A percentile compares a stretch with the other conserved stretches of the same genome.
Conservation (phyloP, 2,797 vertebrate genomes). For the Sebastes umbrosus region DNA sequence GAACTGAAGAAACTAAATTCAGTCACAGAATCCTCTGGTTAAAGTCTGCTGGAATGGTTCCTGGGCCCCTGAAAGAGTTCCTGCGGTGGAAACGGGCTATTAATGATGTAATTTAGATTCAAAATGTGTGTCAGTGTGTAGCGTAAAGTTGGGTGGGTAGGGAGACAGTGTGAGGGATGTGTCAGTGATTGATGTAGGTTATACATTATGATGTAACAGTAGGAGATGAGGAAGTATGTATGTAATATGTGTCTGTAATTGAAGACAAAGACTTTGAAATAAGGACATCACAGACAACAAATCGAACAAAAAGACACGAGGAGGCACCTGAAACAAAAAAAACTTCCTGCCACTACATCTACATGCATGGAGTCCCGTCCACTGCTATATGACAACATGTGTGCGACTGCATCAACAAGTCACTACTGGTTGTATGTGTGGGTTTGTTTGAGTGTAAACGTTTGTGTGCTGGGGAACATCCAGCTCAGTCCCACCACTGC, state of each 20-base stretch:
- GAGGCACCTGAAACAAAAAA: slow-evolving; percentile 31
- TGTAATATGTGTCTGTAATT: slow-evolving; percentile 15
- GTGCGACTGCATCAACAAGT: slow-evolving; percentile 15
- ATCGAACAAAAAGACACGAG: slow-evolving; percentile 50
- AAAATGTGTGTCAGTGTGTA: slow-evolving; percentile 3
- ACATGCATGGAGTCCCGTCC: slow-evolving; percentile 15
- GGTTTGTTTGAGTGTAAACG: slow-evolving; percentile 57
- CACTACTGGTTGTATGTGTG: slow-evolving; percentile 44
- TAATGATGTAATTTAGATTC: neutral
- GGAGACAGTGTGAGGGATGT: slow-evolving; percentile 6
- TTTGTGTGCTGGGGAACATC: slow-evolving; percentile 78
- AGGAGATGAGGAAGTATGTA: slow-evolving; percentile 12
- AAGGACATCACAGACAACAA: slow-evolving; percentile 40
- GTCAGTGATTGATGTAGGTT: slow-evolving; percentile 21
- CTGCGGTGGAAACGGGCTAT: slow-evolving; percentile 20
- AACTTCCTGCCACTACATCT: slow-evolving; percentile 3
- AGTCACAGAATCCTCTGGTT: neutral
- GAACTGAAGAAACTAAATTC: neutral
- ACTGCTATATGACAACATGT: slow-evolving; percentile 14
- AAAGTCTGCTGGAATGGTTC: neutral
- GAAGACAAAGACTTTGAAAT: slow-evolving; percentile 40
- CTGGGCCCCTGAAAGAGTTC: slow-evolving; percentile 1
- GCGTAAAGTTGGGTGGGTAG: neutral
- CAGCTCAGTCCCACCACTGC: slow-evolving; percentile 88
- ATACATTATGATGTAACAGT: slow-evolving; percentile 12